Conservation (phyloP, 2,888 invertebrate genomes). For the Julus scanicus region DNA sequence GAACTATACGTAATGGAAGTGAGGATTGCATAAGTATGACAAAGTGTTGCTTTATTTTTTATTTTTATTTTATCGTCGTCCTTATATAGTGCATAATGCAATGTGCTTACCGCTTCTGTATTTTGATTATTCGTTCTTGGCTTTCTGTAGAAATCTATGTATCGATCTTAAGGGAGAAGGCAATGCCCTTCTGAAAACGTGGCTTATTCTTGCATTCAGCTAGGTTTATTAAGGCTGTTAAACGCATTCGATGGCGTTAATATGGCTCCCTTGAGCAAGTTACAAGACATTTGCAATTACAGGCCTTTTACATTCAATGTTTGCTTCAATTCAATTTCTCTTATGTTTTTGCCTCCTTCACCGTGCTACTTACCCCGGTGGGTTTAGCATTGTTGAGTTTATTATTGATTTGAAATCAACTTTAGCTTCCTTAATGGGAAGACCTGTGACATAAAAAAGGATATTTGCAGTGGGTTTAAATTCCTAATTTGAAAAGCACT, state of each 20-base stretch:
- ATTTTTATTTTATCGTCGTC: neutral
- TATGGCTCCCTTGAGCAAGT: slow-evolving; percentile 36
- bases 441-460: neutral
- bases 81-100: neutral
- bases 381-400: neutral
- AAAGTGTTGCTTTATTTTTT: neutral
- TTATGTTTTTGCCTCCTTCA: neutral
- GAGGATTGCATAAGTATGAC: neutral
- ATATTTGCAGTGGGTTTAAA: neutral
- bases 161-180: slow-evolving; percentile 23
- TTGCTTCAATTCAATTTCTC: slow-evolving; percentile 39
- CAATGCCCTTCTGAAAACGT: slow-evolving; percentile 25
- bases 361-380: neutral
- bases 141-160: slow-evolving; percentile 19
- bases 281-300: slow-evolving; percentile 43
- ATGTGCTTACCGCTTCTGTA: neutral
- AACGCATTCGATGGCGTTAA: slow-evolving; percentile 39
- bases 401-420: slow-evolving; percentile 31
- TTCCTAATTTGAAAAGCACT: neutral
- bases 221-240: slow-evolving; percentile 45
- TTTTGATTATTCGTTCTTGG: slow-evolving; percentile 25
- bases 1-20: neutral
- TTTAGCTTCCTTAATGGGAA: neutral
- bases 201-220: slow-evolving; percentile 37
- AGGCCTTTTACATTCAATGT: slow-evolving; percentile 44